These are phyloP conservation scores for Paraescarpia echinospica DNA, from an alignment of 1,140 invertebrate species.

Conservation along the genomic window DNA sequence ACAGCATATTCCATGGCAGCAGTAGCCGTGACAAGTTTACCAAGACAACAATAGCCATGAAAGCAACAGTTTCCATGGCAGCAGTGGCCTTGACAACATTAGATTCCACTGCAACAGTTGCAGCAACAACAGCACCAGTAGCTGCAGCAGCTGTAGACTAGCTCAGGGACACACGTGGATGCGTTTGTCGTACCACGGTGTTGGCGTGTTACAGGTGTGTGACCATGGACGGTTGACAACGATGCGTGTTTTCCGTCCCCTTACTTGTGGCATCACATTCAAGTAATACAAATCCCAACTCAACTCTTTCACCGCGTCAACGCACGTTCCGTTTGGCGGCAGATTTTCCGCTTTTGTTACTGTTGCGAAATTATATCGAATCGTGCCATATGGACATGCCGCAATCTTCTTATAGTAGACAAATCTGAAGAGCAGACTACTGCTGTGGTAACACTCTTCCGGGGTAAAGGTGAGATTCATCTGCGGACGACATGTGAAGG, in stretches of 20 bases:
- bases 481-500: not conserved
- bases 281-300: not conserved
- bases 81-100: not conserved
- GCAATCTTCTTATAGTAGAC: slow-evolving; percentile 4
- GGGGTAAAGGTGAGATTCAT: not conserved
- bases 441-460: not conserved
- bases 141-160: not conserved
- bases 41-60: not conserved
- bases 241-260: not conserved
- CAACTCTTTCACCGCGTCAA: not conserved
- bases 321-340: not conserved
- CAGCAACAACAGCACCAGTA: not conserved
- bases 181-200: not conserved
- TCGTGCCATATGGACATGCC: slow-evolving; percentile 18
- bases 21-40: not conserved
- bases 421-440: slow-evolving; percentile 19
- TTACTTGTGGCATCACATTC: not conserved
- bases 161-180: not conserved
- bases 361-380: slow-evolving; percentile 26
- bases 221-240: not conserved
- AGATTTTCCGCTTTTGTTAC: not conserved
- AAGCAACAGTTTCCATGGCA: not conserved
- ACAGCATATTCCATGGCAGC: not conserved
- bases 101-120: not conserved
- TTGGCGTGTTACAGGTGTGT: not conserved